Evolutionary conservation across 2,113 vertebrate genomes (phyloP).

Genomic region (Sylvia atricapilla): DNA sequence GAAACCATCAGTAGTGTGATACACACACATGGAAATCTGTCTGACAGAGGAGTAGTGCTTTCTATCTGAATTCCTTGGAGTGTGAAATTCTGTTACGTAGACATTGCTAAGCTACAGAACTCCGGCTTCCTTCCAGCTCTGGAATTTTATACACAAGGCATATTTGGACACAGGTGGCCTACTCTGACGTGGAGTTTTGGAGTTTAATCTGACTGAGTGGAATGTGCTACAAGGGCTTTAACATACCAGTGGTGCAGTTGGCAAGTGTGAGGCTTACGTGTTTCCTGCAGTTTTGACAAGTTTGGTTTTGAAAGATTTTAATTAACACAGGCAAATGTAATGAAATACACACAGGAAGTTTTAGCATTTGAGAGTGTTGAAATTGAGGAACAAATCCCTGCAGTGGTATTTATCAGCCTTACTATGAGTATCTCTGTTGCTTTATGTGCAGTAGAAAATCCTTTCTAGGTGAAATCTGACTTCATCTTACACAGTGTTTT

Average conservation of each 20-base stretch:
- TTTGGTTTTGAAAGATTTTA: not conserved
- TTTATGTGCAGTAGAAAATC: not conserved
- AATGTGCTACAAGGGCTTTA: not conserved
- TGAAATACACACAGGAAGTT: not conserved
- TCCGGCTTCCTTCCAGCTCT: not conserved
- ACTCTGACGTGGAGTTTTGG: not conserved
- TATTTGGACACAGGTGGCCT: not conserved
- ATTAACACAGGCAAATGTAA: not conserved
- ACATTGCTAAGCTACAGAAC: not conserved
- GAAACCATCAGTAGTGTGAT: not conserved
- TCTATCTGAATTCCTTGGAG: not conserved
- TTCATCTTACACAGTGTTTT: not conserved
- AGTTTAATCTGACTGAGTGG: not conserved
- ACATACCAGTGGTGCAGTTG: not conserved
- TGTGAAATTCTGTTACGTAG: not conserved
- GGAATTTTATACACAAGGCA: not conserved
- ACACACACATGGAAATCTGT: not conserved
- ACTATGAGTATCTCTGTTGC: not conserved
- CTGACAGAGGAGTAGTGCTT: not conserved
- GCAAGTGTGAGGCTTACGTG: not conserved
- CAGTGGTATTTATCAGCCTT: not conserved
- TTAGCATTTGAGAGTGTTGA: not conserved
- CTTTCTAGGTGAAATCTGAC: not conserved
- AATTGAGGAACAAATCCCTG: not conserved
- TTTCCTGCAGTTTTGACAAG: not conserved